phyloP scores from a whole-genome alignment of 2,888 invertebrate genomes.

The Malthinus seriepunctatus region DNA sequence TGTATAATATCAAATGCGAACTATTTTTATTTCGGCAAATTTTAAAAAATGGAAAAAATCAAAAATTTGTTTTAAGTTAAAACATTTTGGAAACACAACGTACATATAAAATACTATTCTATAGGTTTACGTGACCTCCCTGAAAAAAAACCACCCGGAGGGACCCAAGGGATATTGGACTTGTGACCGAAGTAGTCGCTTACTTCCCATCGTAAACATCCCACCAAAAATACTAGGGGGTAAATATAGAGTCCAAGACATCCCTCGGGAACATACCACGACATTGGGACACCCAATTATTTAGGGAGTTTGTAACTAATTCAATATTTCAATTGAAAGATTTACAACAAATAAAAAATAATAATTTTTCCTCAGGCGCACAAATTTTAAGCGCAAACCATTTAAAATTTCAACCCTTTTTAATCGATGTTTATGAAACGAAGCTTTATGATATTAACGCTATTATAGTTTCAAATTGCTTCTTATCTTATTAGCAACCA shows the following conservation, averaged over 20 bases:
- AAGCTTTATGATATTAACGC: constrained; percentile 52
- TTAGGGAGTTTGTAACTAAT: constrained; percentile 40
- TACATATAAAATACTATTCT: constrained; percentile 16
- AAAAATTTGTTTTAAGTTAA: not conserved
- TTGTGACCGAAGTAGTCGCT: constrained; percentile 45
- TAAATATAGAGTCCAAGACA: constrained; percentile 24
- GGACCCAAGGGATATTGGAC: constrained; percentile 40
- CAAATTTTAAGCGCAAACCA: no score
- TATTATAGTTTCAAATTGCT: constrained; percentile 55
- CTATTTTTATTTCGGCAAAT: constrained; percentile 6
- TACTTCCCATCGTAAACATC: constrained; percentile 49
- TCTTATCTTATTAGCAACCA: constrained; percentile 54
- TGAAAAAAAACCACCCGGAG: constrained; percentile 37
- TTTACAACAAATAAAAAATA: constrained; percentile 7
- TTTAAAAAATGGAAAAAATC: no score
- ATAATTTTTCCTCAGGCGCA: no score
- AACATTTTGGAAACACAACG: not conserved
- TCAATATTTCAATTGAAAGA: constrained; percentile 39
- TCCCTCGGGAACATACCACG: constrained; percentile 37
- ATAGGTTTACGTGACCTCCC: constrained; percentile 19
- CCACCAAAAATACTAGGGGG: constrained; percentile 33
- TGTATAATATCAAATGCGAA: constrained; percentile 12
- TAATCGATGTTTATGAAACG: constrained; percentile 57
- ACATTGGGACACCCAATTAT: constrained; percentile 43
- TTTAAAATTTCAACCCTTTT: constrained; percentile 41